Conservation (phyloP, 1,140 invertebrate species). For the Pinna nobilis region DNA sequence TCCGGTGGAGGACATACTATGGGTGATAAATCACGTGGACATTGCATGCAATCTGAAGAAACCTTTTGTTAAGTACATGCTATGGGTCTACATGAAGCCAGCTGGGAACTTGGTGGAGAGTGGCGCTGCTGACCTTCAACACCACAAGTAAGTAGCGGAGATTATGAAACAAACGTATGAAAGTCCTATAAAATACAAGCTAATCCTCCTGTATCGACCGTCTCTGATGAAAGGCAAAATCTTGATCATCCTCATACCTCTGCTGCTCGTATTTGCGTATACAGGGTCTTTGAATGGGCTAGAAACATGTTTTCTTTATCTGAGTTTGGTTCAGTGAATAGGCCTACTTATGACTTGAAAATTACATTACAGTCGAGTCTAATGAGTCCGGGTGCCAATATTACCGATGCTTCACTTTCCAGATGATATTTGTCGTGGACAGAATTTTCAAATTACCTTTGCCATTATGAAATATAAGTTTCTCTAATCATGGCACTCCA, state of each 20-base stretch:
- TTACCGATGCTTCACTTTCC: not conserved
- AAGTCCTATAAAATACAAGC: not conserved
- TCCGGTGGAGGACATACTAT: conserved; percentile 69
- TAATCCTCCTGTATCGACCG: no score
- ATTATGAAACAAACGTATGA: not conserved
- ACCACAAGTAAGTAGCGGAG: conserved; percentile 66
- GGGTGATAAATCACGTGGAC: conserved; percentile 67
- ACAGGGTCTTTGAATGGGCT: no score
- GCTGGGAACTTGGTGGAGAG: conserved; percentile 69
- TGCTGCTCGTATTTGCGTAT: no score
- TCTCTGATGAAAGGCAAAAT: no score
- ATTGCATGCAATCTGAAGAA: conserved; percentile 72
- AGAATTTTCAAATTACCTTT: not conserved
- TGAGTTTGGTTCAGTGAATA: no score
- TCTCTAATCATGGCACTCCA: no score
- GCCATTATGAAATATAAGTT: no score
- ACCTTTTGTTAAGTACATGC: conserved; percentile 72
- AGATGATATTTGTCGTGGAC: not conserved
- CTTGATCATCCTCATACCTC: no score
- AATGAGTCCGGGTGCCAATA: no score
- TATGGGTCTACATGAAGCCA: conserved; percentile 74
- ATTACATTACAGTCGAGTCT: no score
- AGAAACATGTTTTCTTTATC: no score
- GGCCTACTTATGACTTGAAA: no score
- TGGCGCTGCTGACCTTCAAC: conserved; percentile 73